Base-by-base conservation (phyloP, 2,888 invertebrate genomes). In the Bombyx huttoni region DNA sequence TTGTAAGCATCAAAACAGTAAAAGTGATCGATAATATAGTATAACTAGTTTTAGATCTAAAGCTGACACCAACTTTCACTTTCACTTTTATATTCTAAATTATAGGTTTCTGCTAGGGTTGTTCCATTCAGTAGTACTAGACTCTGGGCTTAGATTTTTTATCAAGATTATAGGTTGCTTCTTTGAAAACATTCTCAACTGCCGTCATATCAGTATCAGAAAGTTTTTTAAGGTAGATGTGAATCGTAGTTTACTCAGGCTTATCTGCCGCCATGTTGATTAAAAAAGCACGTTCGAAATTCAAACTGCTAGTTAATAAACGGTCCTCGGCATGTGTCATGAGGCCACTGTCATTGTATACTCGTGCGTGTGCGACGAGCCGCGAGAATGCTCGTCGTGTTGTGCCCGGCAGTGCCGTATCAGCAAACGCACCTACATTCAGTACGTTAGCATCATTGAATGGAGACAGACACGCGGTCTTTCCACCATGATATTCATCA, bases 281-380 rank as follows among this genome's bases (percentile, higher is more conserved):
- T 82, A 83, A 73, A 81, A 70, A 77, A 83, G 75, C 79, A 80
- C 78, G 78, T 78, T 83, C 66, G 75, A 73, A 79, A 75, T 83
- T 82, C 74, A 74, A 65, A 85, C 77, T 78, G 81, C 81, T 82
- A 80, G 82, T 84, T 85, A 84, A 83, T 87, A 86, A 83, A 85
- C 82, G 78, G 75, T 73, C 67, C 66, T 73, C 68, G 67, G 73
- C 72, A 73, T 75, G 71, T 66, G 74, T 67, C 68, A 73, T 72
- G 73, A 75, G 71, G 75, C 72, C 75, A 71, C 40, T 40, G 40
- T 40, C 40, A 12, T 40, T 10, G 40, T 40, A 10, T 40, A 67
- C 65, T 67, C 71, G 67, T 73, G 82, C 82, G 81, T 80, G 81
- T 71, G 78, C 83, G 77, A 74, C 64, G 68, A 63, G 67, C 63